Evolutionary conservation across 2,113 vertebrate species (phyloP), one percentile per base, ranked within the genome.

Genomic region (Calyptomena viridis): DNA sequence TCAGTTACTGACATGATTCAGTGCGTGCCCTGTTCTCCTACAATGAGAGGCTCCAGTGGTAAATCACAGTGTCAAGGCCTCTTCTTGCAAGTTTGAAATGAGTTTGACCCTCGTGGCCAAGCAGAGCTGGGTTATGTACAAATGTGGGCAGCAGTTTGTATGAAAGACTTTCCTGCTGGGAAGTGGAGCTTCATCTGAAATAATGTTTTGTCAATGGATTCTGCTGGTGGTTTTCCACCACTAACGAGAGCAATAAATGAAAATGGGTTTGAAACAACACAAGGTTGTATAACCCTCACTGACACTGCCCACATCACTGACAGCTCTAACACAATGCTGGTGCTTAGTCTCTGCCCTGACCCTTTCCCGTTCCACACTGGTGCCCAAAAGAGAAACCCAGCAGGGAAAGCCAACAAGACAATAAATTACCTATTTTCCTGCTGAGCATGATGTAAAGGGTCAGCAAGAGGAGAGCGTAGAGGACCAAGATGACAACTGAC

Each of bases 341-440:
- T 3, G 64, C 23, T 2, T 17, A 3, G 3, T 6, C 58, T 14
- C 62, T 4, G 50, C 60, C 55, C 20, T 3, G 24, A 12, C 14
- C 28, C 11, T 1, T 4, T 19, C 59, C 60, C 19, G 1, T 1
- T 35, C 55, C 74, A 25, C 13, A 4, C 4, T 4, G 0, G 3
- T 5, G 2, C 33, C 56, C 20, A 8, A 6, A 6, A 1, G 11
- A 14, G 60, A 42, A 31, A 16, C 28, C 2, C 19, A 9, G 21
- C 14, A 20, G 21, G 30, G 15, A 74, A 55, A 63, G 18, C 33
- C 8, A 5, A n/a, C 2, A 5, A n/a, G 44, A 5, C 7, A 12
- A 4, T 13, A 11, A 12, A 15, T 97, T 95, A 98, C 97, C 97
- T 24, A 97, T 95, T 92, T 92, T 94, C 89, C 93, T 96, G 91